Base-by-base conservation (phyloP, 2,888 invertebrate genomes). In the Pyralis farinalis region DNA sequence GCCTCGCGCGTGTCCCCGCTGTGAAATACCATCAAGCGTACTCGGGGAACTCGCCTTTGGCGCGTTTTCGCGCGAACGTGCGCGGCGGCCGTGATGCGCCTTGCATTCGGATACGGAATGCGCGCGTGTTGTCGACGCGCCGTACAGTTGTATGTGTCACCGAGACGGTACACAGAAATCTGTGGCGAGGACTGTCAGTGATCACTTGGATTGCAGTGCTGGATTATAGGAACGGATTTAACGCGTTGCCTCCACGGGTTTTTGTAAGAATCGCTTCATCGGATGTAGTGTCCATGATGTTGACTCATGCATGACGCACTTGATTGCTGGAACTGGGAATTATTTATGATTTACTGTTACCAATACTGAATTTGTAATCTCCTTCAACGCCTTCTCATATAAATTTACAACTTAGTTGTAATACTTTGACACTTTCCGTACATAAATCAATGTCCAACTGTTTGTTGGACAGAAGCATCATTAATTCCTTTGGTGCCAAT, bases 141-240 rank as follows among this genome's bases (percentile, higher is more conserved):
- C 43, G 46, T 41, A 40, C 58, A 59, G 50, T 48, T 55, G 55
- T 66, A 69, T 63, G 69, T 28, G 33, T 33, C 68, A 69, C 65
- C 62, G 56, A 59, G 64, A 58, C 65, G 71, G 61, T 71, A 67
- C 75, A 70, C 76, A 74, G 76, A 78, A 77, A 82, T 79, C 80
- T 75, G 78, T 76, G 73, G 57, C 71, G 58, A 64, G 61, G 65
- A 69, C 71, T 65, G 67, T 63, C 69, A 69, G 71, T 74, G 74
- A 75, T 74, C 76, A 76, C 75, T 85, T 87, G 87, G 87, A 88
- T 88, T 88, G 87, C 87, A 88, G 87, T 88, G 87, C 79, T 81
- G 85, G 84, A 85, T 86, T 61, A 58, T 77, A 73, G 77, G 76
- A 81, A 77, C 68, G 69, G 64, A 60, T 64, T 61, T 68, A 67